Evolutionary conservation across 2,113 vertebrate species (phyloP).

Genomic region (Apeltes quadracus): DNA sequence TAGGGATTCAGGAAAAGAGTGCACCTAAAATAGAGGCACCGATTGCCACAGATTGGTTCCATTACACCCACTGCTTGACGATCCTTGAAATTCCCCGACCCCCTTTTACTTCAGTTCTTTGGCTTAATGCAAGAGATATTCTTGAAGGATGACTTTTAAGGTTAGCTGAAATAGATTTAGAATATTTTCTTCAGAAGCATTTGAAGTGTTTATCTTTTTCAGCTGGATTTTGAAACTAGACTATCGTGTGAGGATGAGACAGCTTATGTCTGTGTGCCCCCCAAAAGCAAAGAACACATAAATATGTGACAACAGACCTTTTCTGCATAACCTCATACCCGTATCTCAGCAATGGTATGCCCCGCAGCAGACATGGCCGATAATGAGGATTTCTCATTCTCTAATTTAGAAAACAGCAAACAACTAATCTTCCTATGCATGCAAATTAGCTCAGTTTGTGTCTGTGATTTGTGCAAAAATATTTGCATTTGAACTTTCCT

Average conservation of each 20-base stretch:
- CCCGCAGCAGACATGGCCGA: conserved; percentile 30
- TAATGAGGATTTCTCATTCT: too few species aligned
- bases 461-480: conserved; percentile 24
- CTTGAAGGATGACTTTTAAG: conserved; percentile 11
- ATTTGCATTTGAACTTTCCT: conserved; percentile 1
- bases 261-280: conserved; percentile 33
- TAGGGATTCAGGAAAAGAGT: conserved; percentile 37
- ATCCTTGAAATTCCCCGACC: conserved; percentile 1
- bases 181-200: conserved; percentile 3
- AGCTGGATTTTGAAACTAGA: conserved; percentile 48
- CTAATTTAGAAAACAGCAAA: conserved; percentile 24
- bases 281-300: conserved; percentile 21
- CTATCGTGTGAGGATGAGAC: conserved; percentile 32
- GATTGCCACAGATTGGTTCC: neutral
- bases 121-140: conserved; percentile 27
- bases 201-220: conserved; percentile 22
- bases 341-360: too few species aligned
- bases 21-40: conserved; percentile 23
- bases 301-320: conserved; percentile 27
- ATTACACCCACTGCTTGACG: neutral
- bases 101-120: neutral
- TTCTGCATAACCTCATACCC: neutral
- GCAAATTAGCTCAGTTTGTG: conserved; percentile 39
- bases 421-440: neutral
- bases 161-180: neutral